Evolutionary conservation across 2,888 invertebrate species (phyloP).

Genomic region (Agrotis puta): DNA sequence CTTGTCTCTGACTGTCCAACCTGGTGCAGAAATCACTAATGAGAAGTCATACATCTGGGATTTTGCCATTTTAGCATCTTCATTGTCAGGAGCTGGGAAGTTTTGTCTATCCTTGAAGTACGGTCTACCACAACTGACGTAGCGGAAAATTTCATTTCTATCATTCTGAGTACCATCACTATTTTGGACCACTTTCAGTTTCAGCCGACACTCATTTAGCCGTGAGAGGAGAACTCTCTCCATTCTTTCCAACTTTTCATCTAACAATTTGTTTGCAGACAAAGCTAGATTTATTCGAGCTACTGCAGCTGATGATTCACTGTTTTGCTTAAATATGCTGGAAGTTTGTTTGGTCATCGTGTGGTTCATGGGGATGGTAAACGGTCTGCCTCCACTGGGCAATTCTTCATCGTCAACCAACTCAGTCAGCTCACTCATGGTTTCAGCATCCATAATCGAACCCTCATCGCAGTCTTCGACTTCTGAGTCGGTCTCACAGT

Average conservation of each 20-base stretch:
- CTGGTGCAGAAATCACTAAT: constrained; percentile 81
- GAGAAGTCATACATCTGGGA: constrained; percentile 86
- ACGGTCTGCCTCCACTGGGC: neutral
- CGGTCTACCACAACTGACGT: constrained; percentile 89
- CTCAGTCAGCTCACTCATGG: constrained; percentile 69
- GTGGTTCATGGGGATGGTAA: neutral
- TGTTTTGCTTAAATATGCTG: neutral
- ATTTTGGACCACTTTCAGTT: constrained; percentile 69
- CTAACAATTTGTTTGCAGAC: constrained; percentile 81
- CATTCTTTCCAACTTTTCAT: constrained; percentile 77
- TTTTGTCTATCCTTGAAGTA: constrained; percentile 93
- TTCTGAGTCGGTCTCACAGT: constrained; percentile 46
- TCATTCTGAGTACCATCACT: constrained; percentile 44
- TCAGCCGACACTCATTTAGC: constrained; percentile 79
- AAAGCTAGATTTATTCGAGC: constrained; percentile 75
- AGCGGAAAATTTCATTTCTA: constrained; percentile 72
- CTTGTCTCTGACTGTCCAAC: constrained; percentile 92
- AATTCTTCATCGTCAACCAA: constrained; percentile 68
- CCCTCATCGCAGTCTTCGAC: constrained; percentile 72
- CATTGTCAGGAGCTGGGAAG: constrained; percentile 91
- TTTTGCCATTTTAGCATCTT: constrained; percentile 88
- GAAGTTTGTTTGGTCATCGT: neutral
- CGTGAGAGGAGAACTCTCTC: constrained; percentile 76
- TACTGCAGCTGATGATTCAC: constrained; percentile 35
- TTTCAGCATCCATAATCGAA: constrained; percentile 68